Evolutionary conservation across 2,888 invertebrate genomes (phyloP), one percentile per base, ranked within the genome.

Genomic region (Pyrocoelia pectoralis): DNA sequence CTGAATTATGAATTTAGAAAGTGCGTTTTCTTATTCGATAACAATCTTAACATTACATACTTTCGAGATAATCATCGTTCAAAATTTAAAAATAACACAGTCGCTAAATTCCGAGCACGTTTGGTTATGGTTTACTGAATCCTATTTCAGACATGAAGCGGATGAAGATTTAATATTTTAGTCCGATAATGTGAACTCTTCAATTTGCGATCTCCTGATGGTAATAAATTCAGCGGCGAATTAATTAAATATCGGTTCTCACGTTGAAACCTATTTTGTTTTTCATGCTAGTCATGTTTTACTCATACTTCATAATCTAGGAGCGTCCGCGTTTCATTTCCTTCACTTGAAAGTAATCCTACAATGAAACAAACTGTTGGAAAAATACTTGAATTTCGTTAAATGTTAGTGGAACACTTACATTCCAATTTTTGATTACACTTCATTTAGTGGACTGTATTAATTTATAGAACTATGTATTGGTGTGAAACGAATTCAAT

Each of bases 271-370:
- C 33, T 10, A n/a, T n/a, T 33, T 33, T n/a, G 10, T 33, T 33
- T 46, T 56, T 48, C 56, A 52, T 46, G 38, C 61, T 48, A 14
- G 50, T 51, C 61, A 29, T 61, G 61, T 55, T 55, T 61, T 61
- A 55, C 54, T 48, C 53, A 55, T 17, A 50, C 50, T 55, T 48
- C 54, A 54, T 55, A 59, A 38, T 49, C 24, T 55, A 41, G 51
- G 61, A 49, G 55, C 55, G 61, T 61, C 54, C 41, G 50, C 55
- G 49, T 61, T 60, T 54, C 52, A 59, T 52, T 59, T 59, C 33
- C 46, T 53, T 53, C 48, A 48, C 48, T 54, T 48, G 33, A 40
- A 24, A 29, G 13, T 12, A 12, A 4, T 9, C 2, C 1, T 46
- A 17, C 17, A 46, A 46, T 17, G 10, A 17, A 15, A 46, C 8